Percentiles rank a stretch among this genome's conserved stretches.
Evolutionary conservation across 2,888 invertebrate genomes (phyloP).

Genomic region (Dryobotodes eremita): DNA sequence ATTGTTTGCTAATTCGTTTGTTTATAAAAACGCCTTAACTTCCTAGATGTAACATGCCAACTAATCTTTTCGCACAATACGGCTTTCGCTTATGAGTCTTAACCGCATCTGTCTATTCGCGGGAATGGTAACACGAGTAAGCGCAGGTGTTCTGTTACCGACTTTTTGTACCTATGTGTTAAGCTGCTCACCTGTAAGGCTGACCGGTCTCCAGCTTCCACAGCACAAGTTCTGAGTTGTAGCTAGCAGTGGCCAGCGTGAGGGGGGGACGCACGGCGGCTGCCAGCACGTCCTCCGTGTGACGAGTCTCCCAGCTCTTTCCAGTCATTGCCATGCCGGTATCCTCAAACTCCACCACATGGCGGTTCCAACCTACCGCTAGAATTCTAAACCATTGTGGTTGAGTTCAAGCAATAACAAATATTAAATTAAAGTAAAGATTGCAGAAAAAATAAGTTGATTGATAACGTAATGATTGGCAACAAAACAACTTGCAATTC

Average conservation of each 20-base stretch:
- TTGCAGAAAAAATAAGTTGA: background rate
- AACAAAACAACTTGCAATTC: background rate
- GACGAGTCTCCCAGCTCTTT: constrained; percentile 93
- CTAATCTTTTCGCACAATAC: background rate
- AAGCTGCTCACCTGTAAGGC: constrained; percentile 89
- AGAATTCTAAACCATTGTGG: constrained; percentile 90
- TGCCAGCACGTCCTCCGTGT: constrained; percentile 94
- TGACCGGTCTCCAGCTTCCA: constrained; percentile 96
- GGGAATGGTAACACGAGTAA: background rate
- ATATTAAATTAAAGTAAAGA: background rate
- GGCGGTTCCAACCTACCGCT: constrained; percentile 95
- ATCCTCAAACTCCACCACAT: constrained; percentile 92
- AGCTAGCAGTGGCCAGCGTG: constrained; percentile 94
- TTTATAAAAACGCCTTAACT: background rate
- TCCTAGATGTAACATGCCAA: background rate
- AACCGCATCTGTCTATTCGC: background rate
- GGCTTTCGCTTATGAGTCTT: background rate
- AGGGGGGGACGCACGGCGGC: constrained; percentile 92
- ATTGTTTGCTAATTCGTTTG: background rate
- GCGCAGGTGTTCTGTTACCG: background rate
- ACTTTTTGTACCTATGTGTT: background rate
- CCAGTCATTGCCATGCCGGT: constrained; percentile 89
- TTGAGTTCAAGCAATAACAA: background rate
- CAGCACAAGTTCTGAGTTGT: constrained; percentile 95
- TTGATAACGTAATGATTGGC: background rate